Conservation (phyloP, 2,113 vertebrate species). For the Vidua macroura region DNA sequence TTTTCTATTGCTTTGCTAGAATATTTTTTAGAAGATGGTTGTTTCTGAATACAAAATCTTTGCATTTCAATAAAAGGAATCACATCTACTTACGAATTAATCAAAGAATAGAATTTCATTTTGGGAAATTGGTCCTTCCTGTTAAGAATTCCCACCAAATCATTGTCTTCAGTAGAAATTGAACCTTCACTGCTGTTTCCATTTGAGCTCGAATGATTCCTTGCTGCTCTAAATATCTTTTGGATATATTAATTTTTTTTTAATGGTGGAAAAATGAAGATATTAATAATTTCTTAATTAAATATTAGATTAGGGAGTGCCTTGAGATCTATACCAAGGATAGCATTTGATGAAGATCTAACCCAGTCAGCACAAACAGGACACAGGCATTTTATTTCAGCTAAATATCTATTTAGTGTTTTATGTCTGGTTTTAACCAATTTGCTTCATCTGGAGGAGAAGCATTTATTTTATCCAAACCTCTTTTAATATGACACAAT, state of each 20-base stretch:
- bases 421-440: not conserved
- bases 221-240: slow-evolving; percentile 52
- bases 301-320: slow-evolving; percentile 48
- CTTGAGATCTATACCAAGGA: slow-evolving; percentile 14
- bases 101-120: slow-evolving; percentile 67
- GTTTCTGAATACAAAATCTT: slow-evolving; percentile 57
- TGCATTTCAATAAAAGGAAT: slow-evolving; percentile 59
- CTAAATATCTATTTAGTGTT: not conserved
- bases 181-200: slow-evolving; percentile 39
- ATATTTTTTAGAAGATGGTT: slow-evolving; percentile 23
- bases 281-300: slow-evolving; percentile 55
- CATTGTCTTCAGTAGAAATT: slow-evolving; percentile 51
- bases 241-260: slow-evolving; percentile 32
- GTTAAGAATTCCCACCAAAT: slow-evolving; percentile 62
- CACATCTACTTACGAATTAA: slow-evolving; percentile 67
- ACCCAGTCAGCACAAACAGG: not conserved
- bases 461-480: not conserved
- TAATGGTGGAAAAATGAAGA: slow-evolving; percentile 19
- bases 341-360: slow-evolving; percentile 28
- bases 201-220: slow-evolving; percentile 44
- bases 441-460: not conserved
- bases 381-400: slow-evolving; percentile 22
- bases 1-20: not conserved
- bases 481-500: not conserved
- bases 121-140: slow-evolving; percentile 61